phyloP scores from a whole-genome alignment of 2,888 invertebrate species.

The Cybosia mesomella region DNA sequence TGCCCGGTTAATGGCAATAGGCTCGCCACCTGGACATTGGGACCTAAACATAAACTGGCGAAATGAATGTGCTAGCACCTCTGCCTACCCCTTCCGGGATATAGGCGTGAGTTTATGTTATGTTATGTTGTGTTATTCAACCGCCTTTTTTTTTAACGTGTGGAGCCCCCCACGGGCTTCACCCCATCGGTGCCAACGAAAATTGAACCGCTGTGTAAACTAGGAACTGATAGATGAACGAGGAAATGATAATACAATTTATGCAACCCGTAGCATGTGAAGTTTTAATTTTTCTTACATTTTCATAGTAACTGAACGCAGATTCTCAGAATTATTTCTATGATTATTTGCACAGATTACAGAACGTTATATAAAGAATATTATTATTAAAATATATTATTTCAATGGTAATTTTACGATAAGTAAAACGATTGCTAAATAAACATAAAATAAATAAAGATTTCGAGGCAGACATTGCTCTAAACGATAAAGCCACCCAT shows the following conservation, averaged over 20 bases:
- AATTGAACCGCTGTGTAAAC: not conserved
- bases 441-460: not conserved
- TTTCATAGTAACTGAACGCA: not conserved
- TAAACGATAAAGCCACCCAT: not conserved
- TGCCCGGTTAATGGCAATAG: too few species aligned
- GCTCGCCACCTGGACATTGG: too few species aligned
- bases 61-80: too few species aligned
- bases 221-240: too few species aligned
- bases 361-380: not conserved
- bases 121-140: too few species aligned
- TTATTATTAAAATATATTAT: too few species aligned
- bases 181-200: too few species aligned
- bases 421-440: not conserved
- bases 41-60: too few species aligned
- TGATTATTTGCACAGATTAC: not conserved
- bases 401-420: slow-evolving; percentile 1
- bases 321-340: not conserved
- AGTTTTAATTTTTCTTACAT: not conserved
- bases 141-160: too few species aligned
- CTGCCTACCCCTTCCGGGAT: too few species aligned
- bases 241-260: not conserved
- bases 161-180: too few species aligned
- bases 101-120: too few species aligned
- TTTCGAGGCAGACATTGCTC: not conserved
- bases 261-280: not conserved